phyloP scores from a whole-genome alignment of 2,888 invertebrate species.

The Rugalucina vietnamica region DNA sequence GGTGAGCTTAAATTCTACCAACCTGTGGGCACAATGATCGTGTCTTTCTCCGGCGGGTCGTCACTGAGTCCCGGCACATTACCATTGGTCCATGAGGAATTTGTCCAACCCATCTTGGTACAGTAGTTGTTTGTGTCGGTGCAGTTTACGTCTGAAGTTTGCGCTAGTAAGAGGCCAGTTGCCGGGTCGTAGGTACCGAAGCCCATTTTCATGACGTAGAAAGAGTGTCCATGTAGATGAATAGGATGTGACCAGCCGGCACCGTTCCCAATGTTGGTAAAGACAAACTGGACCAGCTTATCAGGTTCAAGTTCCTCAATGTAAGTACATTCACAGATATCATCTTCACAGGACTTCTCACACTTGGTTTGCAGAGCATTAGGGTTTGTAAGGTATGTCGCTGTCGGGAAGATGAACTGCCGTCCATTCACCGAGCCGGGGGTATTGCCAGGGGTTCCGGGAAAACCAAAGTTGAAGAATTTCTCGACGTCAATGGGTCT shows the following conservation, averaged over 20 bases:
- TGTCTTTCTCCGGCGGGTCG: too few relatives aligned
- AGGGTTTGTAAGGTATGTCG: too few relatives aligned
- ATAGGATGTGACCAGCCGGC: conserved; percentile 70
- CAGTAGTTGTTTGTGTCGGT: conserved; percentile 36
- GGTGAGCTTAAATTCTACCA: too few relatives aligned
- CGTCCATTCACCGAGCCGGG: conserved; percentile 4
- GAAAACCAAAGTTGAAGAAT: too few relatives aligned
- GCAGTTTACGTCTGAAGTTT: conserved; percentile 28
- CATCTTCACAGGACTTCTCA: too few relatives aligned
- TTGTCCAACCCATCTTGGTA: conserved; percentile 30
- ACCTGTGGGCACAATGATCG: too few relatives aligned
- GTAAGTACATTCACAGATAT: background rate
- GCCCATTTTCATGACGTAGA: conserved; percentile 71
- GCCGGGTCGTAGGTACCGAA: too few relatives aligned
- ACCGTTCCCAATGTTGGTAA: conserved; percentile 59
- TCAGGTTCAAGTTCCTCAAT: background rate
- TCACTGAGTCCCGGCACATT: too few relatives aligned
- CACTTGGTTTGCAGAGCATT: too few relatives aligned
- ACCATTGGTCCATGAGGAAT: conserved; percentile 33
- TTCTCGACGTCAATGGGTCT: too few relatives aligned
- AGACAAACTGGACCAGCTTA: background rate
- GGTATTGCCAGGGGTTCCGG: background rate
- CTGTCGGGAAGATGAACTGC: too few relatives aligned
- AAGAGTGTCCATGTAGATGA: conserved; percentile 75
- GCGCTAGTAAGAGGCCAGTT: background rate